phyloP scores from a whole-genome alignment of 2,888 invertebrate species.

The Mesoligia furuncula region DNA sequence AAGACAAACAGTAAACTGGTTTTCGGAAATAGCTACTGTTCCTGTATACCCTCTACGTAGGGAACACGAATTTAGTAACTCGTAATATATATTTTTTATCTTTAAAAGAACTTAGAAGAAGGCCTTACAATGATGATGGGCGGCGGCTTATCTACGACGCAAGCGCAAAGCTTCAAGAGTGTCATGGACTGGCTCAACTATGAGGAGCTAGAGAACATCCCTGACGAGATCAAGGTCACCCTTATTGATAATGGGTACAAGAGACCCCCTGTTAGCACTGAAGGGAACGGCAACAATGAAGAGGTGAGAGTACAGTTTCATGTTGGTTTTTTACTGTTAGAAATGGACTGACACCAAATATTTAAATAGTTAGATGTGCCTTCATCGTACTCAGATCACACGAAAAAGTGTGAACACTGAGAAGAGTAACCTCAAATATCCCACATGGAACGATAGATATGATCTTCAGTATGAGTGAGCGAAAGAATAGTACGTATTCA shows the following conservation, averaged over 20 bases:
- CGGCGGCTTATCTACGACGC: slow-evolving; percentile 88
- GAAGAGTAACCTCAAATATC: not conserved
- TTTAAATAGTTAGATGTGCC: not conserved
- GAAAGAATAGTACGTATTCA: not conserved
- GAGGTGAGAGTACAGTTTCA: slow-evolving; percentile 69
- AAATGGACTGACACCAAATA: not conserved
- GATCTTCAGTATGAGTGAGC: not conserved
- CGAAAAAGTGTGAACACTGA: not conserved
- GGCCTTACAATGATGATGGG: slow-evolving; percentile 92
- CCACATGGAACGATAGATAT: not conserved
- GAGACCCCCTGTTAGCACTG: slow-evolving; percentile 60
- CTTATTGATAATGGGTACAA: slow-evolving; percentile 73
- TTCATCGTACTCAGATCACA: not conserved
- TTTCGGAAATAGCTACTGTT: not conserved
- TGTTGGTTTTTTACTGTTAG: not conserved
- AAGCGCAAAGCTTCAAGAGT: slow-evolving; percentile 84
- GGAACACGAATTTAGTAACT: no score
- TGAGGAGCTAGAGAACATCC: slow-evolving; percentile 80
- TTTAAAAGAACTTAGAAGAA: slow-evolving; percentile 86
- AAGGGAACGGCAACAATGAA: slow-evolving; percentile 73
- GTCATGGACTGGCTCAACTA: slow-evolving; percentile 90
- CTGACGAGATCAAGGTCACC: slow-evolving; percentile 85
- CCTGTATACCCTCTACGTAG: not conserved
- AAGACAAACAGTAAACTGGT: not conserved
- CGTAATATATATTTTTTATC: not conserved